Evolutionary conservation across 1,140 invertebrate species (phyloP), one percentile per base, ranked within the genome.

Genomic region (Zaprionus davidi): DNA sequence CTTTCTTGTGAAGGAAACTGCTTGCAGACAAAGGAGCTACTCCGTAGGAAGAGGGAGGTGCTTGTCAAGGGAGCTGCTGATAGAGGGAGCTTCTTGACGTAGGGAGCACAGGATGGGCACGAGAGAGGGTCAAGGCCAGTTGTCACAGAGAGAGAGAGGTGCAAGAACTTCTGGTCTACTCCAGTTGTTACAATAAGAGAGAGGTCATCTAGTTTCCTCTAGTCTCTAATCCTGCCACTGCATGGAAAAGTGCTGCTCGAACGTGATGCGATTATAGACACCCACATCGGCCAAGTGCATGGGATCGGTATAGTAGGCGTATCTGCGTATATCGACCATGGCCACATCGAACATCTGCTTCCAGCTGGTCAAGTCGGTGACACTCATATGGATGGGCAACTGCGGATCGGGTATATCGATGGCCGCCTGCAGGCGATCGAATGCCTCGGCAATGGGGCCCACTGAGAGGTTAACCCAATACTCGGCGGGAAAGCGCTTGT

Each of bases 391-490:
- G 20, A 92, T 92, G 31, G 86, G 81, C 44, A 92, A 46, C 71
- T 91, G 90, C 7, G 91, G 91, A 88, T 92, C 91, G 17, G 91
- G 91, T 77, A 92, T 92, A 60, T 92, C 91, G 11, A 92, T 91
- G 55, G 91, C 83, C 0, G 91, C 90, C 68, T 88, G 84, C 31
- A 92, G 53, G 0, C 91, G 79, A 69, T 92, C 91, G 12, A 92
- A 88, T 4, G 91, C 91, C 46, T 92, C 91, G 11, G 91, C 91
- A 53, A 92, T 88, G 9, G 91, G 90, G 1, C 91, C 91, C 20
- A 92, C 90, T 2, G 91, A 92, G 0, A 92, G 70, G 79, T 92
- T 92, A 1, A 91, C 91, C 91, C 91, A 92, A 53, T 92, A 92
- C 26, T 92, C 91, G 1, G 78, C 84, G 26, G 91, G 91, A 68